Conservation (phyloP, 1,140 invertebrate species). For the Magallana gigas region DNA sequence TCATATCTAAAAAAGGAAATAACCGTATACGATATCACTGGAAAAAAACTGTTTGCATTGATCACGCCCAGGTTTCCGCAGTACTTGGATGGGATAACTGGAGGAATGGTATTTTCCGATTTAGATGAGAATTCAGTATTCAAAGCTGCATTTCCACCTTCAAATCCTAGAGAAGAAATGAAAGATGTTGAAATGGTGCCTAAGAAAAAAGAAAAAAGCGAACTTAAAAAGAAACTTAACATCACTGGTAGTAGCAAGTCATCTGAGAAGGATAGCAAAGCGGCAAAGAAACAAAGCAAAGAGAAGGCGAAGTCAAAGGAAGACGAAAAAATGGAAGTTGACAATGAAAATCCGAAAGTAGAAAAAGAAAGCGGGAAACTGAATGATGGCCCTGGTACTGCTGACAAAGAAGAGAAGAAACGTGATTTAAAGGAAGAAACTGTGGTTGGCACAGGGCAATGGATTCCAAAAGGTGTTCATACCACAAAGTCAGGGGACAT, state of each 20-base stretch:
- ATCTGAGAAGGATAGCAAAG: neutral
- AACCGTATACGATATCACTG: neutral
- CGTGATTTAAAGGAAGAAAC: neutral
- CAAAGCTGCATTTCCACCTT: conserved; percentile 13
- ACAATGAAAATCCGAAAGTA: neutral
- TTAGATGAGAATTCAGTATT: conserved; percentile 8
- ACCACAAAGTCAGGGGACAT: neutral
- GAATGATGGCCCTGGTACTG: neutral
- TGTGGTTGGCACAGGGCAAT: neutral
- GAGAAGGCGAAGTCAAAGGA: neutral
- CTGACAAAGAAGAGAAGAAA: neutral
- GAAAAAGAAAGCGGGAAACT: neutral
- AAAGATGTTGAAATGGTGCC: conserved; percentile 18
- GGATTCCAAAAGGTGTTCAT: conserved; percentile 9
- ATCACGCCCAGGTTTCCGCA: neutral
- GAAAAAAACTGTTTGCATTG: neutral
- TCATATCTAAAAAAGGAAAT: conserved; percentile 10
- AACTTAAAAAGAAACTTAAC: neutral
- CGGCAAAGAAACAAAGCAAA: conserved; percentile 6
- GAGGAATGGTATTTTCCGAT: neutral
- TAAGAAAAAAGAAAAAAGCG: neutral
- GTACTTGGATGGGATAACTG: neutral
- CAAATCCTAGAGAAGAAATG: neutral
- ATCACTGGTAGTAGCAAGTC: neutral
- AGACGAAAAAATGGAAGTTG: conserved; percentile 1